Evolutionary conservation across 2,113 vertebrate genomes (phyloP).

Genomic region (Circaetus gallicus): DNA sequence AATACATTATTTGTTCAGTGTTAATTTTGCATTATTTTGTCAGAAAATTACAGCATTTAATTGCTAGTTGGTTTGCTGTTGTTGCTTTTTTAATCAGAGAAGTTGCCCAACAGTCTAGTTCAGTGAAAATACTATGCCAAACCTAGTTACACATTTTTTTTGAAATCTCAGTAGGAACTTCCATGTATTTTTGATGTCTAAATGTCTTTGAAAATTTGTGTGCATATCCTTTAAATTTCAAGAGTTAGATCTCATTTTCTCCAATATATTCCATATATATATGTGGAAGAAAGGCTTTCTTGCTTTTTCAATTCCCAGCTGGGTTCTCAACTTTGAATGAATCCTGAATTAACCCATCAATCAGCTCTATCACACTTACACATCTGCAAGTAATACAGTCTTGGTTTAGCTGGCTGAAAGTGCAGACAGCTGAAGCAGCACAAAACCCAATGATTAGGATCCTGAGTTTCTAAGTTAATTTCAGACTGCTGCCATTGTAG

Average conservation of each 20-base stretch:
- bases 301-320: conserved; percentile 14
- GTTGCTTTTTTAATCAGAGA: not conserved
- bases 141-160: not conserved
- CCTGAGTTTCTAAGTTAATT: conserved; percentile 10
- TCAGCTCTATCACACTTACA: not conserved
- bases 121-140: not conserved
- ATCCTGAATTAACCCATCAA: conserved; percentile 1
- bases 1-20: not conserved
- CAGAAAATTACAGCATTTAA: not conserved
- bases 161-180: not conserved
- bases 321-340: not conserved
- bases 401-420: conserved; percentile 26
- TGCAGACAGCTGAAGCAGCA: conserved; percentile 28
- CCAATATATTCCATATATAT: not conserved
- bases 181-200: not conserved
- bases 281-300: not conserved
- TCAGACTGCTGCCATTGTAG: not conserved
- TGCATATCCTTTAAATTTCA: not conserved
- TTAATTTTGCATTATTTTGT: not conserved
- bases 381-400: conserved; percentile 36
- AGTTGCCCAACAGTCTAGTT: not conserved
- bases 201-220: not conserved
- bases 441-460: conserved; percentile 32
- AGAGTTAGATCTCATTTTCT: not conserved
- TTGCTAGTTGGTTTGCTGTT: not conserved